A percentile compares a stretch with the other conserved stretches of the same genome.
Evolutionary conservation across 1,140 invertebrate species (phyloP).

Genomic region (Schlechtendalia chinensis): DNA sequence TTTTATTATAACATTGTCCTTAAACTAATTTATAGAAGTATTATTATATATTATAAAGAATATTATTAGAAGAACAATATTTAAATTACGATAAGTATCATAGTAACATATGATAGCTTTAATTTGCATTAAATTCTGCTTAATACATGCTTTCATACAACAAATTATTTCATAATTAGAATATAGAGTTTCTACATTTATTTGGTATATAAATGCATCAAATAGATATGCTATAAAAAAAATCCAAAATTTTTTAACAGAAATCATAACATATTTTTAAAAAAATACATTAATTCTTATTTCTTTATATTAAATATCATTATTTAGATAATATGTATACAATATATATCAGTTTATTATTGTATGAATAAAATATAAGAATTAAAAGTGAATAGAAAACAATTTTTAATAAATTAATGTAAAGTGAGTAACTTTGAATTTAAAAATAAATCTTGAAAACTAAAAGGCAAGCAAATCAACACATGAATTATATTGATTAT

Average conservation of each 20-base stretch:
- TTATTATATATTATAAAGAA: not conserved
- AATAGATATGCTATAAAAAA: not conserved
- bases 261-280: conserved; percentile 3
- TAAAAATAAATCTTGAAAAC: not conserved
- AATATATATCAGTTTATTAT: not conserved
- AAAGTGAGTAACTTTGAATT: conserved; percentile 27
- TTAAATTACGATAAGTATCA: not conserved
- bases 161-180: not conserved
- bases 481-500: too few species aligned
- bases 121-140: not conserved
- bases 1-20: conserved; percentile 2
- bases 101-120: not conserved
- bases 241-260: not conserved
- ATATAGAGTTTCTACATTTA: not conserved
- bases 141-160: not conserved
- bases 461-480: not conserved
- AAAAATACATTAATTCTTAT: not conserved
- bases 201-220: not conserved
- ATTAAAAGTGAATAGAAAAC: not conserved
- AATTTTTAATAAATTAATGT: not conserved
- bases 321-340: too few species aligned
- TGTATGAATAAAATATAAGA: too few species aligned
- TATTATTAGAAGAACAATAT: not conserved
- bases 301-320: not conserved
- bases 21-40: conserved; percentile 8